These are phyloP conservation scores for Cyphomyrus discorhynchus DNA, from an alignment of 2,113 vertebrate genomes.

Conservation along the genomic window DNA sequence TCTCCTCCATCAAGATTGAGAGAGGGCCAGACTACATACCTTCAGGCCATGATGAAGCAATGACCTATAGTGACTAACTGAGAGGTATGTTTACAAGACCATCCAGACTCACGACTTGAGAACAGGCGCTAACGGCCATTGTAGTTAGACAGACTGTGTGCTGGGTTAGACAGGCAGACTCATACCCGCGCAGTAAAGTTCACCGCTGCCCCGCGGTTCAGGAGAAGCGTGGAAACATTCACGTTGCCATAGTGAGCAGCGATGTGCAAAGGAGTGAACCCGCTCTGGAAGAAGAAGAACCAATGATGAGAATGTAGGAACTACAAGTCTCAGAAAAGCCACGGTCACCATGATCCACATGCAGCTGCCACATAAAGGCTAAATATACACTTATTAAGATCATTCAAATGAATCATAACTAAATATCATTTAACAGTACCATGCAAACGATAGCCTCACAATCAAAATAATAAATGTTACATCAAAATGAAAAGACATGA, in stretches of 20 bases:
- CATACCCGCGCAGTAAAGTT: conserved; percentile 93
- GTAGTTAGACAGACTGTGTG: background rate
- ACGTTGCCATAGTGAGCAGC: conserved; percentile 86
- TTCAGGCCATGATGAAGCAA: background rate
- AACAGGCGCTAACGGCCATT: background rate
- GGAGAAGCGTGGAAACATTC: conserved; percentile 92
- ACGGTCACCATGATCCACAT: background rate
- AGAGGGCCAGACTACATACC: background rate
- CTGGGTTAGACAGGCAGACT: conserved; percentile 11
- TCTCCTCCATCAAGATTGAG: background rate
- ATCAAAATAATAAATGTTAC: conserved; percentile 6
- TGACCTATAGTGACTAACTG: background rate
- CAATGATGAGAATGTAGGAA: background rate
- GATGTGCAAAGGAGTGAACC: conserved; percentile 95
- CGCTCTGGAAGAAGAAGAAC: conserved; percentile 68
- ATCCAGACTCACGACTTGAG: background rate
- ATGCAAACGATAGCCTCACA: background rate
- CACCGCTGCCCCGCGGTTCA: conserved; percentile 94
- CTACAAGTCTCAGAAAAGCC: background rate
- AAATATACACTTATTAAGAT: background rate
- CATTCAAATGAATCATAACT: background rate
- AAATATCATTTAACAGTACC: background rate
- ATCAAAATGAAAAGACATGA: background rate
- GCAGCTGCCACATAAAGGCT: background rate
- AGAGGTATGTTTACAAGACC: background rate